Evolutionary conservation across 2,113 vertebrate genomes (phyloP).

Genomic region (Ctenodactylus gundi): DNA sequence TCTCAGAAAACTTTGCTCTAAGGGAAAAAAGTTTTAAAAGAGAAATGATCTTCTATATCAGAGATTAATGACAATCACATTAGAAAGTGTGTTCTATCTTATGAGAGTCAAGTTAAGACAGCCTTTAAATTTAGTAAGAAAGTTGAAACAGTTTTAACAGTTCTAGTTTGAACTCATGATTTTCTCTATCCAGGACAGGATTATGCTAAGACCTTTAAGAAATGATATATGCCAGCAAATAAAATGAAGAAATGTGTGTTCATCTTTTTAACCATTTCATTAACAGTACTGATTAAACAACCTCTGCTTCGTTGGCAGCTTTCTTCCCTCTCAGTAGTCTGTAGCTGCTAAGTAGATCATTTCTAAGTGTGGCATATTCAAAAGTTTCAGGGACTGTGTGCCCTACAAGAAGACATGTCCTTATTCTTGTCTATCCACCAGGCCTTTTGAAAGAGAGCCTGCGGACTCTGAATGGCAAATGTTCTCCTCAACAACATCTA

Average conservation of each 20-base stretch:
- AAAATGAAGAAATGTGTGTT: background rate
- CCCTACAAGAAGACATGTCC: background rate
- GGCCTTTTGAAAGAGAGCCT: background rate
- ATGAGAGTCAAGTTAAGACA: background rate
- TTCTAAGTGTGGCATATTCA: background rate
- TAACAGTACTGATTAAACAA: background rate
- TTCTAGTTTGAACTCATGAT: background rate
- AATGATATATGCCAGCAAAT: background rate
- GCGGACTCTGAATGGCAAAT: no score
- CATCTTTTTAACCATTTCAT: background rate
- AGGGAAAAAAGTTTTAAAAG: background rate
- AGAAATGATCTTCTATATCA: background rate
- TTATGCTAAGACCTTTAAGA: background rate
- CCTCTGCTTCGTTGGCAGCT: background rate
- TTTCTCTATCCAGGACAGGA: background rate
- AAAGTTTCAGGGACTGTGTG: background rate
- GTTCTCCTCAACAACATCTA: no score
- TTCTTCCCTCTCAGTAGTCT: background rate
- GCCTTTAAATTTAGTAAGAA: constrained; percentile 3
- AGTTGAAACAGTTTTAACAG: constrained; percentile 9
- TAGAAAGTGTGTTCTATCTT: background rate
- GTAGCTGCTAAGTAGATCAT: background rate
- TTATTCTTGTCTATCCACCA: background rate
- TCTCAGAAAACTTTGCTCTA: background rate
- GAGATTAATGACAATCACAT: background rate